A percentile compares a stretch with the other conserved stretches of the same genome.
phyloP scores from a whole-genome alignment of 2,113 vertebrate species.

The Tenrec ecaudatus region DNA sequence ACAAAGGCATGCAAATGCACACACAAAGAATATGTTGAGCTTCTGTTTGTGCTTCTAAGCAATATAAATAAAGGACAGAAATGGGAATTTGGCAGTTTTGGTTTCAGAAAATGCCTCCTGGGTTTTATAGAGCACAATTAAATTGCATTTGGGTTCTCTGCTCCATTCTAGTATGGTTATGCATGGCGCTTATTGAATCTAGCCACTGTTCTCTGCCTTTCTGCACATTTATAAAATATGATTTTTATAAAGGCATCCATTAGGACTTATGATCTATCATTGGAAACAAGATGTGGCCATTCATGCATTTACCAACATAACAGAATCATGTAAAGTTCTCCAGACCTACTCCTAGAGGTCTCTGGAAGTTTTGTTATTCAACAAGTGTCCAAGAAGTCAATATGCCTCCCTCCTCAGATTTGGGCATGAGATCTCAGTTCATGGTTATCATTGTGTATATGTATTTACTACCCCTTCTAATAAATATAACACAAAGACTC shows the following conservation, averaged over 20 bases:
- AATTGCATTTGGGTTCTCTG: conserved; percentile 64
- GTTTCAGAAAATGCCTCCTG: conserved; percentile 53
- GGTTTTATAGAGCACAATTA: conserved; percentile 57
- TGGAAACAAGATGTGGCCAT: conserved; percentile 66
- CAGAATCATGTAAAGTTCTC: background rate
- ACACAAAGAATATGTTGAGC: background rate
- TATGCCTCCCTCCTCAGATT: background rate
- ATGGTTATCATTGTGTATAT: background rate
- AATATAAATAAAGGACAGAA: conserved; percentile 22
- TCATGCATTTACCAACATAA: conserved; percentile 21
- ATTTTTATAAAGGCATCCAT: conserved; percentile 63
- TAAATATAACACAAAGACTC: conserved; percentile 20
- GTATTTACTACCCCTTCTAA: background rate
- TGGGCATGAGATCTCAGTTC: background rate
- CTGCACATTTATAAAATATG: conserved; percentile 69
- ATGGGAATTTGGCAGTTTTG: conserved; percentile 31
- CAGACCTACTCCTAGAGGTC: background rate
- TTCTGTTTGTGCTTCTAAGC: background rate
- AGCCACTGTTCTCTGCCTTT: conserved; percentile 62
- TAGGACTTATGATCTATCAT: conserved; percentile 69
- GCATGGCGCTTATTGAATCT: conserved; percentile 71
- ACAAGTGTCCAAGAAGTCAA: background rate
- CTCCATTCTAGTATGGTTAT: conserved; percentile 19
- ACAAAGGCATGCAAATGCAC: background rate
- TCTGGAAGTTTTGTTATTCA: conserved; percentile 25